Evolutionary conservation across 2,113 vertebrate genomes (phyloP).

Genomic region (Megalops atlanticus): DNA sequence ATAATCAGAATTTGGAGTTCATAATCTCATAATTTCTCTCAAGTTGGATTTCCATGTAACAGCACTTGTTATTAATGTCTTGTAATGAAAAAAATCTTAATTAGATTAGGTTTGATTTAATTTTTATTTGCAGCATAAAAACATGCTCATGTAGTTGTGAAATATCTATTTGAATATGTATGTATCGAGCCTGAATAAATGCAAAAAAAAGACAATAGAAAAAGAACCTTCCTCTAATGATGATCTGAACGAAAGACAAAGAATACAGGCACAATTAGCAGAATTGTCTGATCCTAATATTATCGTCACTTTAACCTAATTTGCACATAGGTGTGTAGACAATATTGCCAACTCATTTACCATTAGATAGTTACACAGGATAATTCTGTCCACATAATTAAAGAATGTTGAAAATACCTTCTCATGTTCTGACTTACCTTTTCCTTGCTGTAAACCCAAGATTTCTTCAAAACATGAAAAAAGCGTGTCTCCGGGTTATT

Average conservation of each 20-base stretch:
- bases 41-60: not conserved
- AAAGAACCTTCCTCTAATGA: not conserved
- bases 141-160: not conserved
- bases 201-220: not conserved
- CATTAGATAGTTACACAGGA: slow-evolving; percentile 40
- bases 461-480: slow-evolving; percentile 25
- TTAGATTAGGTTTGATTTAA: not conserved
- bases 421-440: slow-evolving; percentile 67
- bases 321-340: not conserved
- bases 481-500: slow-evolving; percentile 53
- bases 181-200: not conserved
- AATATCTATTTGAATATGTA: not conserved
- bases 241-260: not conserved
- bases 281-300: not conserved
- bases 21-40: slow-evolving; percentile 2
- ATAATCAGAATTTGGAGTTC: not conserved
- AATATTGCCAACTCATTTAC: slow-evolving; percentile 6
- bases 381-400: slow-evolving; percentile 61
- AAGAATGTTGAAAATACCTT: slow-evolving; percentile 50
- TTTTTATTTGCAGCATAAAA: not conserved
- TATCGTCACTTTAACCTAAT: not conserved
- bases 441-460: slow-evolving; percentile 51
- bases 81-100: not conserved
- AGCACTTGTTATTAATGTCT: not conserved
- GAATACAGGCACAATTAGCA: not conserved